Conservation (phyloP, 1,140 invertebrate genomes). For the Hylaeus anthracinus region DNA sequence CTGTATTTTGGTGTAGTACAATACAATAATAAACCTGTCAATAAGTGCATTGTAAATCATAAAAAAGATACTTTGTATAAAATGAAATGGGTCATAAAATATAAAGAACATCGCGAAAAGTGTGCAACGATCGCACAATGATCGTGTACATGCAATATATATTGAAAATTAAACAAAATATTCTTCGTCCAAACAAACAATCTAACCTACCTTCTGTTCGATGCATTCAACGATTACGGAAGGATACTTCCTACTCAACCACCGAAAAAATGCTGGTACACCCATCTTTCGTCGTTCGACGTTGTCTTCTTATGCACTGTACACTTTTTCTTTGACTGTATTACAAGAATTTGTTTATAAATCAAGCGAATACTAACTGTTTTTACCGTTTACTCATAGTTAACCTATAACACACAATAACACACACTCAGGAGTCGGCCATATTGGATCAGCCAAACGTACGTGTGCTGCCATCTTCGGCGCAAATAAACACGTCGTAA, state of each 20-base stretch:
- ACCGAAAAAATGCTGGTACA: conserved; percentile 99
- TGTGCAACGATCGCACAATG: neutral
- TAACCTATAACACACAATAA: conserved; percentile 16
- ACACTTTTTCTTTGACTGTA: neutral
- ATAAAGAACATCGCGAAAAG: neutral
- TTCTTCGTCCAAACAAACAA: conserved; percentile 13
- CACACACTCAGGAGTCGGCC: neutral
- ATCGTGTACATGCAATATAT: neutral
- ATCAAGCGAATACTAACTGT: conserved; percentile 26
- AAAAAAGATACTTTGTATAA: conserved; percentile 26
- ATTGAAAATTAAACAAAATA: neutral
- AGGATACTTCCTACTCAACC: conserved; percentile 98
- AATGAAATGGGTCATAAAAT: neutral
- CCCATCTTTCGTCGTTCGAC: conserved; percentile 87
- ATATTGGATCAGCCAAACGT: neutral
- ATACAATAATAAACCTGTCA: neutral
- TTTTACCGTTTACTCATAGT: conserved; percentile 25
- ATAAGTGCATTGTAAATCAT: neutral
- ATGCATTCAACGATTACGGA: conserved; percentile 97
- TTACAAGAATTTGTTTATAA: conserved; percentile 25
- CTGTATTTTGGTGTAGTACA: neutral
- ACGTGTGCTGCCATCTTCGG: conserved; percentile 13
- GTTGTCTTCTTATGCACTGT: neutral
- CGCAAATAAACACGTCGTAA: neutral
- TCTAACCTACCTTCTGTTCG: conserved; percentile 90